phyloP scores from a whole-genome alignment of 2,888 invertebrate genomes.

The Drosophila ustulata region DNA sequence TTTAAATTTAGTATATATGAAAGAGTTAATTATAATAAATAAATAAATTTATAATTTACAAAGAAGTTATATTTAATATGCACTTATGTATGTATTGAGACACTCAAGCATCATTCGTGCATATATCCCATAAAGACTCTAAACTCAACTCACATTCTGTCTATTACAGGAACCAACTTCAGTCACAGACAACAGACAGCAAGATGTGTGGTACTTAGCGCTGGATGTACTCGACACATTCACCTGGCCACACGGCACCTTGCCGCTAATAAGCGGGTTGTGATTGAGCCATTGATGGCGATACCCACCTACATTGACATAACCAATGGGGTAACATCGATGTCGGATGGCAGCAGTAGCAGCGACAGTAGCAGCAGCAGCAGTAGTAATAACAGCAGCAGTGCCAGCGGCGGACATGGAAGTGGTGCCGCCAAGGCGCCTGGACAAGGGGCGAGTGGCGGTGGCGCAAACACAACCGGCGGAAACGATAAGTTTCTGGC shows the following conservation, averaged over 20 bases:
- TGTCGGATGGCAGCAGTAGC: constrained; percentile 45
- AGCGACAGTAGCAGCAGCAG: constrained; percentile 37
- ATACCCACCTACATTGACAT: constrained; percentile 72
- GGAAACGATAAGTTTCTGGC: constrained; percentile 89
- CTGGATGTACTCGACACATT: constrained; percentile 42
- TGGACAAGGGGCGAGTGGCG: constrained; percentile 39
- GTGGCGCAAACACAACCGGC: constrained; percentile 49
- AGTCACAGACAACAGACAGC: constrained; percentile 51
- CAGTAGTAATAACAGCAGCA: constrained; percentile 31
- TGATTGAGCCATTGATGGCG: constrained; percentile 46
- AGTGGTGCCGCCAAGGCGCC: constrained; percentile 44
- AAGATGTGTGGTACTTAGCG: constrained; percentile 54
- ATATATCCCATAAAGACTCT: no score
- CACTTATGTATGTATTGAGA: no score
- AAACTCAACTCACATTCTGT: neutral
- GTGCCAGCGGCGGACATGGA: constrained; percentile 32
- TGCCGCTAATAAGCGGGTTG: constrained; percentile 29
- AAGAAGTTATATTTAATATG: no score
- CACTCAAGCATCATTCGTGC: no score
- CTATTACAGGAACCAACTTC: constrained; percentile 53
- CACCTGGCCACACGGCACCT: constrained; percentile 61
- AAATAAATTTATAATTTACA: no score
- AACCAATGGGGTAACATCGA: constrained; percentile 58
- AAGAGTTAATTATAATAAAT: no score
- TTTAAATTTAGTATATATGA: no score